Evolutionary conservation across 30 jellyfish, hydroid and myxozoan species (phyloP).

Genomic region (Aurelia aurita): DNA sequence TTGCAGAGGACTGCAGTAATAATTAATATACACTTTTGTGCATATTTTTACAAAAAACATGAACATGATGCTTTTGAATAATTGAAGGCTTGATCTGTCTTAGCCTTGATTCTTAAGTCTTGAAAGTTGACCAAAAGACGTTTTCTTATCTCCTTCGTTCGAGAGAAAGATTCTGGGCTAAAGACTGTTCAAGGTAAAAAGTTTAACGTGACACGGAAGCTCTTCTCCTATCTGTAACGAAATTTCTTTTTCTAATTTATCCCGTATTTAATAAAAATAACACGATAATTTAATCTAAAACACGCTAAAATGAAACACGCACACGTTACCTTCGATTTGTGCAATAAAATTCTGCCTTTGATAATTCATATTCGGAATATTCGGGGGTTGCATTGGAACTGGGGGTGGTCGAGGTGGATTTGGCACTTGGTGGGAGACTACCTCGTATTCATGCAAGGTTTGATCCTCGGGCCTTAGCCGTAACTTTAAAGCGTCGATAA

Average conservation of each 20-base stretch:
- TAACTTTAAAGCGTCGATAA: constrained; percentile 66
- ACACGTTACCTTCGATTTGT: constrained; percentile 64
- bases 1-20: no score
- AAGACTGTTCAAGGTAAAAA: no score
- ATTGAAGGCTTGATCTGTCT: no score
- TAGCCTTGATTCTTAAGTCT: no score
- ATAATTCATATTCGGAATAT: background rate
- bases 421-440: background rate
- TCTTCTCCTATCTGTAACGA: no score
- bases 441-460: background rate
- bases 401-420: constrained; percentile 41
- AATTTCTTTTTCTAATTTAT: background rate
- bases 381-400: constrained; percentile 3
- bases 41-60: no score
- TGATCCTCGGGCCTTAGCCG: constrained; percentile 37
- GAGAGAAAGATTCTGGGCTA: no score
- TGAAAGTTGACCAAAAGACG: no score
- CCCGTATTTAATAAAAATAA: background rate
- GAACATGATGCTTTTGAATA: no score
- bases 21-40: no score
- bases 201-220: no score
- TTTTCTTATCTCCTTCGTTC: no score
- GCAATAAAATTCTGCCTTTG: background rate
- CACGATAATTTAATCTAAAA: background rate
- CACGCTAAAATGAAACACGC: constrained; percentile 34